These are phyloP conservation scores for Ophion obscuratus DNA, from an alignment of 2,888 invertebrate genomes.

Conservation along the genomic window DNA sequence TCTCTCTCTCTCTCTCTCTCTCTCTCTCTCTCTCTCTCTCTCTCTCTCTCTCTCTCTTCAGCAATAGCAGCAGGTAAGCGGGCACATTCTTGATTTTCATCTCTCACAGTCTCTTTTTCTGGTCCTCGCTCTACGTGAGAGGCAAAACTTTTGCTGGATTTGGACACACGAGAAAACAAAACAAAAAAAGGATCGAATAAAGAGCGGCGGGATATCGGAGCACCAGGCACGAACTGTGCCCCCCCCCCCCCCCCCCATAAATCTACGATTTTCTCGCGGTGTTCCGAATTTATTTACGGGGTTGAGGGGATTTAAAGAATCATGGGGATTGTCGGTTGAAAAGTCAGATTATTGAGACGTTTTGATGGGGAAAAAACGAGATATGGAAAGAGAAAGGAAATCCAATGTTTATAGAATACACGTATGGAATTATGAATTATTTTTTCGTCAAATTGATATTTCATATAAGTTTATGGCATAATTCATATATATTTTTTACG, in stretches of 20 bases:
- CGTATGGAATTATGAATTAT: too few species aligned
- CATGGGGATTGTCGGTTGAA: not conserved
- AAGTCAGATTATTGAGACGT: not conserved
- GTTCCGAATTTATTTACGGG: not conserved
- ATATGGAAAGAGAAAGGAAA: not conserved
- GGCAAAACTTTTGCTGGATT: conserved; percentile 47
- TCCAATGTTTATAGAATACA: not conserved
- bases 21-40: conserved; percentile 37
- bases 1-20: conserved; percentile 37
- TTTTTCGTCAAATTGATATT: too few species aligned
- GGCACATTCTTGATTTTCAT: conserved; percentile 65
- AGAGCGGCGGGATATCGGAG: not conserved
- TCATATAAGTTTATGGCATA: too few species aligned
- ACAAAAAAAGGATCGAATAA: conserved; percentile 16
- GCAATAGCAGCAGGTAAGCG: conserved; percentile 54
- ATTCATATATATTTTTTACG: too few species aligned
- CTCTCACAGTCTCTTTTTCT: conserved; percentile 40
- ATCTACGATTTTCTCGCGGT: not conserved
- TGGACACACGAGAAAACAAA: not conserved
- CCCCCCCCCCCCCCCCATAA: too few species aligned
- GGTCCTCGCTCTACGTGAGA: conserved; percentile 38
- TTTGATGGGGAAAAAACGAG: not conserved
- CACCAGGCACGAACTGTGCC: conserved; percentile 12
- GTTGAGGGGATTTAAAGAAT: not conserved
- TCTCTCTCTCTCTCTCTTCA: conserved; percentile 11